A percentile compares a stretch with the other conserved stretches of the same genome.
phyloP scores from a whole-genome alignment of 2,113 vertebrate species.

The Excalfactoria chinensis region DNA sequence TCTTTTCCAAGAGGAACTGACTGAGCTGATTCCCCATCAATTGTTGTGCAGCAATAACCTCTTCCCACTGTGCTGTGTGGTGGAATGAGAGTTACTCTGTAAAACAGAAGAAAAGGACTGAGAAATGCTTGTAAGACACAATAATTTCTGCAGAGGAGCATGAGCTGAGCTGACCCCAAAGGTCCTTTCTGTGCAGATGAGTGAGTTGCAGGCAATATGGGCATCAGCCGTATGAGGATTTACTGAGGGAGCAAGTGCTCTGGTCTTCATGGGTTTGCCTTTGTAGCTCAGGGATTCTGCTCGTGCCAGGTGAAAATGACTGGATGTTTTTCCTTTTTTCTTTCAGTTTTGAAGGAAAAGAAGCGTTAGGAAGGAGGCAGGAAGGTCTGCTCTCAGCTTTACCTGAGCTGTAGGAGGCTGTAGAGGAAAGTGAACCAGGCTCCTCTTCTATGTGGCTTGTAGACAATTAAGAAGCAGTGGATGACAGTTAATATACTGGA shows the following conservation, averaged over 20 bases:
- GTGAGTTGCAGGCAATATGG: background rate
- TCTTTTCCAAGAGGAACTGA: background rate
- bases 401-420: background rate
- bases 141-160: background rate
- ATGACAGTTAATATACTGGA: background rate
- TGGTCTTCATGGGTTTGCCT: background rate
- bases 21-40: background rate
- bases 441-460: fast-evolving
- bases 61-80: fast-evolving
- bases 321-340: too few relatives aligned
- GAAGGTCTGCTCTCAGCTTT: background rate
- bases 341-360: background rate
- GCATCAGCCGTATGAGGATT: background rate
- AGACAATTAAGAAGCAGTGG: background rate
- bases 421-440: background rate
- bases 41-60: background rate
- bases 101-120: background rate
- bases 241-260: background rate
- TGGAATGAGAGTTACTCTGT: background rate
- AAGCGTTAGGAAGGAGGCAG: background rate
- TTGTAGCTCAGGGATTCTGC: background rate
- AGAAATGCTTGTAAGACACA: background rate
- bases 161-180: background rate
- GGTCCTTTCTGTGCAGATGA: background rate
- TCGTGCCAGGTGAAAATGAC: background rate